Evolutionary conservation across 2,888 invertebrate species (phyloP).

Genomic region (Dynastes hyllus): DNA sequence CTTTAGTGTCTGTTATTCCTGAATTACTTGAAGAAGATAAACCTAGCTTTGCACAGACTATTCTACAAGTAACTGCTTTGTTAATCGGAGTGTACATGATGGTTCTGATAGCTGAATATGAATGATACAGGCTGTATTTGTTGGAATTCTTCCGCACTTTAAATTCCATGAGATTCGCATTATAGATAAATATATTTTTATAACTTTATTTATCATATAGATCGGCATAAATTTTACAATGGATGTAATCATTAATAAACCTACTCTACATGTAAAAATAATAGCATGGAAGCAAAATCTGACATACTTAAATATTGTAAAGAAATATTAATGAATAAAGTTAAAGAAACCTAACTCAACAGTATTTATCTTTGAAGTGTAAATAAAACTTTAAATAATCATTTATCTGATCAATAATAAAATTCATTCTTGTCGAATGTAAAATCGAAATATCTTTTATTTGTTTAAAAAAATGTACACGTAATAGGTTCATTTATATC

Average conservation of each 20-base stretch:
- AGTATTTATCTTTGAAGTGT: no score
- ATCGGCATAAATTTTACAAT: background rate
- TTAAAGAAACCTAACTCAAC: no score
- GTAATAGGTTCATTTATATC: no score
- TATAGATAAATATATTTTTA: constrained; percentile 32
- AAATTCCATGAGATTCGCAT: no score
- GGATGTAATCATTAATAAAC: background rate
- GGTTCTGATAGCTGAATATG: constrained; percentile 92
- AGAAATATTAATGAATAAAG: background rate
- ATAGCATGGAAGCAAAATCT: constrained; percentile 10
- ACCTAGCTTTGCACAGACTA: constrained; percentile 86
- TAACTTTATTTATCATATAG: constrained; percentile 32
- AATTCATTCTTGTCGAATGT: no score
- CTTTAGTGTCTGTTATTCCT: constrained; percentile 98
- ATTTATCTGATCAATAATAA: no score
- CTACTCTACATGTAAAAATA: background rate
- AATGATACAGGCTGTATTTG: constrained; percentile 69
- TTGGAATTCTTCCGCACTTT: no score
- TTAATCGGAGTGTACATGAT: constrained; percentile 95
- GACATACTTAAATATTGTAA: background rate
- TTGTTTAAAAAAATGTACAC: no score
- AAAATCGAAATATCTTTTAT: no score
- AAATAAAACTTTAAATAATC: no score
- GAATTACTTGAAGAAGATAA: constrained; percentile 92
- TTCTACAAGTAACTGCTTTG: constrained; percentile 92